Evolutionary conservation across 1,140 invertebrate genomes (phyloP).

Genomic region (Anoplophora glabripennis): DNA sequence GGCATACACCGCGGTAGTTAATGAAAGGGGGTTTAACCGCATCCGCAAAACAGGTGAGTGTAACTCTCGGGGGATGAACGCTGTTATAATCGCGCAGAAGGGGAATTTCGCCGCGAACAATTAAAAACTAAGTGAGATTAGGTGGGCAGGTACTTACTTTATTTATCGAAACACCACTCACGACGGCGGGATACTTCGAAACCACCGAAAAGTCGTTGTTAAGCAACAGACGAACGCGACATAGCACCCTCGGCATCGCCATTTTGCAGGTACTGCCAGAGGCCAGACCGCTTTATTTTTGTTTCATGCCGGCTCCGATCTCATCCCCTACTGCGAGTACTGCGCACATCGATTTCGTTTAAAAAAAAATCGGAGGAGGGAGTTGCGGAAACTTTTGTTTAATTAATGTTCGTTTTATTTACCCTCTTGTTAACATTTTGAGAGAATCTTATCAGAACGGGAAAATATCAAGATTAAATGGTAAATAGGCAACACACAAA

Average conservation of each 20-base stretch:
- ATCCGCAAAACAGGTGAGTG: constrained; percentile 1
- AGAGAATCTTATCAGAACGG: not conserved
- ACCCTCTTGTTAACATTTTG: constrained; percentile 4
- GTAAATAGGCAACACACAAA: no score
- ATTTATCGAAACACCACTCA: constrained; percentile 37
- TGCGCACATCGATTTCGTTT: constrained; percentile 16
- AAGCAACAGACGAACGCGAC: constrained; percentile 38
- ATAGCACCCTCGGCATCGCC: constrained; percentile 40
- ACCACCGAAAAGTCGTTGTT: constrained; percentile 39
- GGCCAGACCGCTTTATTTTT: constrained; percentile 12
- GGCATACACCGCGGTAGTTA: not conserved
- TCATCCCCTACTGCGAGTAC: constrained; percentile 14
- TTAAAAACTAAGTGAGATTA: not conserved
- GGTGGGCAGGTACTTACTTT: constrained; percentile 36
- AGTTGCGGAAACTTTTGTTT: not conserved
- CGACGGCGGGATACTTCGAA: constrained; percentile 34
- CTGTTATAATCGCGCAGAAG: not conserved
- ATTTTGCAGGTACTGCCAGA: constrained; percentile 36
- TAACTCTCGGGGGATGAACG: constrained; percentile 2
- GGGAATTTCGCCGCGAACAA: not conserved
- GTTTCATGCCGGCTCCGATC: constrained; percentile 6
- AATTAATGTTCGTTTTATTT: not conserved
- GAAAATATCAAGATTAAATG: no score
- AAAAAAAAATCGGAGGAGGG: not conserved
- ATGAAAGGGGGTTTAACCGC: constrained; percentile 23